Base-by-base conservation (phyloP, 2,888 invertebrate species). In the Cyaniris semiargus region DNA sequence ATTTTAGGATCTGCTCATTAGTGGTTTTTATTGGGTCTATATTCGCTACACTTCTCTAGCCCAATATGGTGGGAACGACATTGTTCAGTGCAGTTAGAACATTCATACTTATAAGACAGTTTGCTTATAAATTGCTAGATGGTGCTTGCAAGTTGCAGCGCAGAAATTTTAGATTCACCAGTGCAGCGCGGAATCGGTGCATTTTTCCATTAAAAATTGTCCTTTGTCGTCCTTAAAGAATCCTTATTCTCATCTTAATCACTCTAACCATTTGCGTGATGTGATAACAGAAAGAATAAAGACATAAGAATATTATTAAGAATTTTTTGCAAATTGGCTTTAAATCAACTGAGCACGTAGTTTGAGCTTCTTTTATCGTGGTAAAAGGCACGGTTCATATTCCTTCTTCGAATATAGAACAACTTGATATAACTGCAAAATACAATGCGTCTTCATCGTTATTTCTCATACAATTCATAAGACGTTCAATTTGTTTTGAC, bases 1-100 rank as follows among this genome's bases (percentile, higher is more conserved):
- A 87, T 89, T 89, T 89, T 87, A 85, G 85, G 84, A 85, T 84
- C 81, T 81, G 82, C 38, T 44, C 53, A 53, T 71, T 56, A 71
- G 58, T 72, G 66, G 58, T 58, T 48, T 48, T 74, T 53, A 74
- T 27, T 53, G 27, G 31, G 60, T 60, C 60, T 23, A 72, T 44
- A 60, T 66, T 66, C 7, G 58, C n/a, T 75, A 56, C 56, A n/a
- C 21, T 75, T 34, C 56, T 75, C 34, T 15, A 75, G 31, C 23
- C 34, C 53, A n/a, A 3, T 56, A 27, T 18, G 4, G 21, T 10
- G 48, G 44, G n/a, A 44, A 44, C 10, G 38, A 18, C 56, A 58
- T 21, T 21, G 56, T 21, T 56, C 1, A 58, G 21, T 8, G 18
- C 0, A 21, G 27, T 0, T 8, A 23, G 10, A 10, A 34, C 34